Conservation (phyloP, 2,888 invertebrate species). For the Pseudeuparius sepicola region DNA sequence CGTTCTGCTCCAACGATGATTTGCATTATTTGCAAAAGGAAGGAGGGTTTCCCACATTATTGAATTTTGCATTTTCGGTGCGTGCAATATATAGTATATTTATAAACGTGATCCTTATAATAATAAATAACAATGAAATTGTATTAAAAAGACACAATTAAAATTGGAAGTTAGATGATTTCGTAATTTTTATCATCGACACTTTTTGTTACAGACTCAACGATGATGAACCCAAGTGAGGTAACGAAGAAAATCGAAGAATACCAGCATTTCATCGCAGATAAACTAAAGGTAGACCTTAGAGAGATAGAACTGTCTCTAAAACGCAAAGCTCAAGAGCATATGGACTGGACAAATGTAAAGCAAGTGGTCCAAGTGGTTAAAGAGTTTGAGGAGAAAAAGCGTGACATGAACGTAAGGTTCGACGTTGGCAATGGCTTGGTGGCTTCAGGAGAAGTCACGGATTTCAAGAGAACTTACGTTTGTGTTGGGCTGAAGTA, state of each 20-base stretch:
- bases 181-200: too few relatives aligned
- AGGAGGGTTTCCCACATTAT: too few relatives aligned
- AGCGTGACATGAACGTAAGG: conserved; percentile 29
- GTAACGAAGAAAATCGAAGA: conserved; percentile 25
- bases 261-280: conserved; percentile 35
- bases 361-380: conserved; percentile 30
- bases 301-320: conserved; percentile 31
- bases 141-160: too few relatives aligned
- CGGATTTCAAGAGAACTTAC: conserved; percentile 30
- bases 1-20: too few relatives aligned
- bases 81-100: too few relatives aligned
- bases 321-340: conserved; percentile 26
- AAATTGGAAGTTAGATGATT: too few relatives aligned
- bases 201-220: too few relatives aligned
- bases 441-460: conserved; percentile 29
- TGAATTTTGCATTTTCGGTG: too few relatives aligned
- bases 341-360: conserved; percentile 35
- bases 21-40: too few relatives aligned
- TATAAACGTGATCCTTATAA: too few relatives aligned
- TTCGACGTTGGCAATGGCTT: conserved; percentile 29
- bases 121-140: too few relatives aligned
- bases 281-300: conserved; percentile 35
- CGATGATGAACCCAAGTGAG: neutral
- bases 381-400: conserved; percentile 30
- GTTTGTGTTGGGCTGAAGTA: conserved; percentile 35